Percentiles rank a stretch among this genome's conserved stretches.
These are phyloP conservation scores for Agonum fuliginosum DNA, from an alignment of 2,888 invertebrate species.

Conservation along the genomic window DNA sequence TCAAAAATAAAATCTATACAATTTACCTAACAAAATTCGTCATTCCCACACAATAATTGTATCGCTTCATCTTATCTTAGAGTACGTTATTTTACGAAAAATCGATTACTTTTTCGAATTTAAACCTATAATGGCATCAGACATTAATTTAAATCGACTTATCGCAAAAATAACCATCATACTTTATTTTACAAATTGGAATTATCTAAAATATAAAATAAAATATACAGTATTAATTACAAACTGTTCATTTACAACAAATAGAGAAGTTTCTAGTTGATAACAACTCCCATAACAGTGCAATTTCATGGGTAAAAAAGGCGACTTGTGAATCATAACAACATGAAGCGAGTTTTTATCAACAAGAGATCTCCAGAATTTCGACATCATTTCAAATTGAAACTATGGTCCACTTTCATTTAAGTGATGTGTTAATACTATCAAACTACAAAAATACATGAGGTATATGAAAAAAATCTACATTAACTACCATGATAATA, in stretches of 20 bases:
- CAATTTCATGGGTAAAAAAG: slow-evolving; percentile 27
- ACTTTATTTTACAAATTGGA: slow-evolving; percentile 56
- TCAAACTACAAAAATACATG: slow-evolving; percentile 53
- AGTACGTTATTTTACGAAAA: slow-evolving; percentile 26
- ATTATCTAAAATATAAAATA: slow-evolving; percentile 53
- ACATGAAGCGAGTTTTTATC: slow-evolving; percentile 28
- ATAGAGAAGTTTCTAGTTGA: slow-evolving; percentile 18
- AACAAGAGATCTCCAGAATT: slow-evolving; percentile 37
- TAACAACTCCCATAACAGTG: slow-evolving; percentile 32
- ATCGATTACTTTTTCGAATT: slow-evolving; percentile 9
- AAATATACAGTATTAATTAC: slow-evolving; percentile 57
- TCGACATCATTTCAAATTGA: slow-evolving; percentile 38
- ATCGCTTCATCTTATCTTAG: slow-evolving; percentile 27
- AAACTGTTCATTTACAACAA: slow-evolving; percentile 52
- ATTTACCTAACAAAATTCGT: slow-evolving; percentile 47
- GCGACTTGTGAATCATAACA: slow-evolving; percentile 17
- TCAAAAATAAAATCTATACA: slow-evolving; percentile 56
- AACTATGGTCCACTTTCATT: slow-evolving; percentile 54
- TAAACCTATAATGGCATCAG: neutral
- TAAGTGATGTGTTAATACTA: slow-evolving; percentile 56
- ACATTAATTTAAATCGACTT: neutral
- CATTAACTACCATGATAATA: slow-evolving; percentile 50
- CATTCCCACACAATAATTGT: slow-evolving; percentile 32
- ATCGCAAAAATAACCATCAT: slow-evolving; percentile 24
- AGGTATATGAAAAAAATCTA: slow-evolving; percentile 54